Conservation (phyloP, 2,888 invertebrate species). For the Dicyrtomina minuta region DNA sequence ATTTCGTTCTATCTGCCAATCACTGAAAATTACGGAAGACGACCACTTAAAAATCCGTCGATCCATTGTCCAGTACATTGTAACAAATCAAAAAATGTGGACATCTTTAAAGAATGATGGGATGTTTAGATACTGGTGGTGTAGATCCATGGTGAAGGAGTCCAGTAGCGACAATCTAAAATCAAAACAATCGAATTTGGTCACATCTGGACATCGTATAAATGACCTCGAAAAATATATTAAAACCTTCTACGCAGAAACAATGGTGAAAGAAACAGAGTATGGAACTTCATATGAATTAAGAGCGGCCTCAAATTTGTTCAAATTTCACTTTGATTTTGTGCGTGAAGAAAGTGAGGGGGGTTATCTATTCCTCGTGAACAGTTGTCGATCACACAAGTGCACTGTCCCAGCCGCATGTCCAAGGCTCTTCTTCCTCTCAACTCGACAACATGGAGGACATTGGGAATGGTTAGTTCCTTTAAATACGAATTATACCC, state of each 20-base stretch:
- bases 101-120: not conserved
- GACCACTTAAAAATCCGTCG: not conserved
- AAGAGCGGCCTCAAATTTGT: not conserved
- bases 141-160: not conserved
- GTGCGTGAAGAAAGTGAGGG: not conserved
- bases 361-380: not conserved
- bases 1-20: slow-evolving; percentile 10
- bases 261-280: not conserved
- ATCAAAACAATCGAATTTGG: no score
- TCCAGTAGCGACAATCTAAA: no score
- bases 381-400: not conserved
- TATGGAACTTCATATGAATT: slow-evolving; percentile 4
- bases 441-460: not conserved
- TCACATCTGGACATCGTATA: no score
- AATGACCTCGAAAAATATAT: not conserved
- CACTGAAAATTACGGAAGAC: not conserved
- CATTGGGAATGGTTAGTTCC: slow-evolving; percentile 11
- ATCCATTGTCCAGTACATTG: not conserved
- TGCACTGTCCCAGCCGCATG: not conserved
- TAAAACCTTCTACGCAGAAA: not conserved
- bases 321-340: slow-evolving; percentile 15
- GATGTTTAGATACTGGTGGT: slow-evolving; percentile 1
- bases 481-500: not conserved
- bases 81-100: not conserved
- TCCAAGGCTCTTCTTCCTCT: not conserved